Conservation (phyloP, 2,888 invertebrate genomes). For the Cremastinae sp. region DNA sequence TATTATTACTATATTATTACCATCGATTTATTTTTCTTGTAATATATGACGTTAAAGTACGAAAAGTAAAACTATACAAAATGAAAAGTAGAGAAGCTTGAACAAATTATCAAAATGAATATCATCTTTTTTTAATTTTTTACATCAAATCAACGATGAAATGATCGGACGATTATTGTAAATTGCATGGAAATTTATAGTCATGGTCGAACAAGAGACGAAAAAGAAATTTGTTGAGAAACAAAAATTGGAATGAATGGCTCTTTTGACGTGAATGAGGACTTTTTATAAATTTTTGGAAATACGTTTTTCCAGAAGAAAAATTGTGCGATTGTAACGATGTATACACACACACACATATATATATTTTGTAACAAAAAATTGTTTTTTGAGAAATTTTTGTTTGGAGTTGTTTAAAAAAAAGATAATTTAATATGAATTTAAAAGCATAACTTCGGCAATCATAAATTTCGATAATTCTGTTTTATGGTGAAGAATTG, state of each 20-base stretch:
- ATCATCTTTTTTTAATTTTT: conserved; percentile 15
- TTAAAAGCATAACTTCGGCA: too few relatives aligned
- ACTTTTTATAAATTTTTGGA: conserved; percentile 76
- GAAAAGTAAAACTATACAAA: conserved; percentile 17
- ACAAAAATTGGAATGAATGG: conserved; percentile 68
- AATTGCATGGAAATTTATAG: conserved; percentile 32
- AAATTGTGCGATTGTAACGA: not conserved
- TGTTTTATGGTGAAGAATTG: too few relatives aligned
- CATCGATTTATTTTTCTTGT: conserved; percentile 61
- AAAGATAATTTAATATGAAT: too few relatives aligned
- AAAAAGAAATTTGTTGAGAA: conserved; percentile 17
- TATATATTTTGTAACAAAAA: too few relatives aligned
- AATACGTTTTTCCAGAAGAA: not conserved
- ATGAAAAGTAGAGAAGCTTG: not conserved
- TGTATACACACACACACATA: conserved; percentile 52
- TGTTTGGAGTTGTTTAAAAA: too few relatives aligned
- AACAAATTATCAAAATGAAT: conserved; percentile 9
- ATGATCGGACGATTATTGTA: conserved; percentile 36
- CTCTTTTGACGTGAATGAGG: conserved; percentile 77
- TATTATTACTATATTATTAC: conserved; percentile 67
- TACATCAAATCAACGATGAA: conserved; percentile 12
- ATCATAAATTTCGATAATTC: too few relatives aligned
- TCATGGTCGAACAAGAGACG: conserved; percentile 35
- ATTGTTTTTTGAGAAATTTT: too few relatives aligned
- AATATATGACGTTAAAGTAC: conserved; percentile 63